A percentile compares a stretch with the other conserved stretches of the same genome.
Conservation (phyloP, 2,888 invertebrate genomes). For the Bellardia pandia region DNA sequence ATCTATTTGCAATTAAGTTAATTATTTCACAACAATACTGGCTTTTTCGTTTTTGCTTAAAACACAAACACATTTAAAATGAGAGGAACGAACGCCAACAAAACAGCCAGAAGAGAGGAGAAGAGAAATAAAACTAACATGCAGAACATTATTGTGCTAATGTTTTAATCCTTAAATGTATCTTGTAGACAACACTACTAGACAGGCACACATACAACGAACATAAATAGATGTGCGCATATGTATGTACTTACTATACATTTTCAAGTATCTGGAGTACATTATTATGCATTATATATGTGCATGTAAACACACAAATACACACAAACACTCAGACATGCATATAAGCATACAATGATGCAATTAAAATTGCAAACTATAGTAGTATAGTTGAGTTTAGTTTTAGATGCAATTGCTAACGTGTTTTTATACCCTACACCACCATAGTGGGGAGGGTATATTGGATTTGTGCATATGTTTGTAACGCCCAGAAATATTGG, state of each 20-base stretch:
- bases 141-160: conserved; percentile 65
- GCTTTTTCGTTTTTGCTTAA: not conserved
- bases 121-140: not conserved
- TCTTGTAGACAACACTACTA: conserved; percentile 67
- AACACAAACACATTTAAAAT: conserved; percentile 1
- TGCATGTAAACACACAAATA: not conserved
- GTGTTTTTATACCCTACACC: too few species aligned
- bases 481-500: too few species aligned
- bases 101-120: not conserved
- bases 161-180: conserved; percentile 72
- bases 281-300: conserved; percentile 62
- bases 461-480: too few species aligned
- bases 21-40: conserved; percentile 67
- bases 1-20: conserved; percentile 71
- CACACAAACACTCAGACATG: conserved; percentile 28
- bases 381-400: conserved; percentile 65
- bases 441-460: too few species aligned
- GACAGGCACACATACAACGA: conserved; percentile 27
- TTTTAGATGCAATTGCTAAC: conserved; percentile 66
- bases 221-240: too few species aligned
- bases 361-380: conserved; percentile 72
- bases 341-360: conserved; percentile 60
- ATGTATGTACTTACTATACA: too few species aligned
- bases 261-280: conserved; percentile 45
- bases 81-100: not conserved